A percentile compares a stretch with the other conserved stretches of the same genome.
Evolutionary conservation across 2,113 vertebrate genomes (phyloP).

Genomic region (Patagioenas fasciata): DNA sequence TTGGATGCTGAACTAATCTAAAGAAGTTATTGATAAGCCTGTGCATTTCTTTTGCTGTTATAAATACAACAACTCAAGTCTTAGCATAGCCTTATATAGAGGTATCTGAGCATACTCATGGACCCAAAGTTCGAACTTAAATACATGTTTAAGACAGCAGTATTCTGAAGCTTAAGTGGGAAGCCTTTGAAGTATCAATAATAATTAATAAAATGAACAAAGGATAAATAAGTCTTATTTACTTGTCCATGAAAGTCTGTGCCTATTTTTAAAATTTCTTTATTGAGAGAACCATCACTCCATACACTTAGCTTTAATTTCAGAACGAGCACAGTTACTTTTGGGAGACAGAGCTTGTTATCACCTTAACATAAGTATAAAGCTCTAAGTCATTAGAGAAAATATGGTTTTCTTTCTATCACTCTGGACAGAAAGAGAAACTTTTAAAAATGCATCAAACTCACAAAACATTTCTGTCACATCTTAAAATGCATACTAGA

Average conservation of each 20-base stretch:
- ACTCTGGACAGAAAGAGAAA: not conserved
- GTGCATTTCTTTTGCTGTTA: not conserved
- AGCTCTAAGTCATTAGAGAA: not conserved
- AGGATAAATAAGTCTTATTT: not conserved
- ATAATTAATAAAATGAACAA: not conserved
- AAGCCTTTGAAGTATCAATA: not conserved
- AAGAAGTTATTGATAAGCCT: not conserved
- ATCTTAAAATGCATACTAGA: not conserved
- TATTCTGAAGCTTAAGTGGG: not conserved
- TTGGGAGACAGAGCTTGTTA: not conserved
- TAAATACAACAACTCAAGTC: not conserved
- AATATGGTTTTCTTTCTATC: not conserved
- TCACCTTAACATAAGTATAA: not conserved
- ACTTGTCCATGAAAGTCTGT: constrained; percentile 9
- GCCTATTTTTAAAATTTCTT: constrained; percentile 6
- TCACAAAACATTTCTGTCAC: not conserved
- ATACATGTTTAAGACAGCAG: not conserved
- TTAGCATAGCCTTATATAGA: not conserved
- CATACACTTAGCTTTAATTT: not conserved
- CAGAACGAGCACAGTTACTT: not conserved
- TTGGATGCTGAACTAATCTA: not conserved
- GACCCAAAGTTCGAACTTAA: not conserved
- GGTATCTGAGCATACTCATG: not conserved
- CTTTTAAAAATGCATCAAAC: not conserved
- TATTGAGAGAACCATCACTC: not conserved